Evolutionary conservation across 2,113 vertebrate genomes (phyloP), one percentile per base, ranked within the genome.

Genomic region (Phycodurus eques): DNA sequence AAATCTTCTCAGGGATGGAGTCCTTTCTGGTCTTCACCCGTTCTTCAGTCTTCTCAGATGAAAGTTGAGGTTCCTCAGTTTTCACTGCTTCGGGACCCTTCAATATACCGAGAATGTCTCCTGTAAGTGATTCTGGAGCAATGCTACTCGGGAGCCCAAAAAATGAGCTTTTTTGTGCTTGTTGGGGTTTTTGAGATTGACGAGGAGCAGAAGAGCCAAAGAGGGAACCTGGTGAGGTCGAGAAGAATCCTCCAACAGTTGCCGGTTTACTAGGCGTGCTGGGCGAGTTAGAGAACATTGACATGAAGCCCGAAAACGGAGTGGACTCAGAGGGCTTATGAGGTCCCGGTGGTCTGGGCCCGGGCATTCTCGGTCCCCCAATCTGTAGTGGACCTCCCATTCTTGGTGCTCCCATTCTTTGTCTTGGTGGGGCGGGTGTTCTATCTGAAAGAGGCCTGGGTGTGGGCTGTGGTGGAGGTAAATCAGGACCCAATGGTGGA

Each of bases 271-370:
- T 93, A 7, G 93, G 86, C 59, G 91, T 84, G 85, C 62, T 91
- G 71, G 64, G 27, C 0, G 92, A 83, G 10, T 85, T 83, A 74
- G 94, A 94, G 81, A 95, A 95, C 89, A 98, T 98, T 54, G 94
- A 95, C 92, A 98, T 94, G 68, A 98, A 96, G 33, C 94, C 95
- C 80, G 96, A 96, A 91, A 98, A 94, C 72, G 93, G 89, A 90
- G 95, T 92, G 76, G 88, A 80, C 64, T 94, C 92, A 62, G 92
- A 79, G 42, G 91, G 82, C 65, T 82, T 92, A 64, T 93, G 91
- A 80, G 73, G 83, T 39, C 81, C 76, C 71, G 78, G 62, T 75
- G 85, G 81, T 19, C 63, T 70, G 60, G 70, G 81, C 7, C 59
- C 66, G 39, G 74, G 71, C 39, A 70, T 68, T 27, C 54, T 73